phyloP scores from a whole-genome alignment of 1,140 invertebrate species.

The Hypsibius dujardini region DNA sequence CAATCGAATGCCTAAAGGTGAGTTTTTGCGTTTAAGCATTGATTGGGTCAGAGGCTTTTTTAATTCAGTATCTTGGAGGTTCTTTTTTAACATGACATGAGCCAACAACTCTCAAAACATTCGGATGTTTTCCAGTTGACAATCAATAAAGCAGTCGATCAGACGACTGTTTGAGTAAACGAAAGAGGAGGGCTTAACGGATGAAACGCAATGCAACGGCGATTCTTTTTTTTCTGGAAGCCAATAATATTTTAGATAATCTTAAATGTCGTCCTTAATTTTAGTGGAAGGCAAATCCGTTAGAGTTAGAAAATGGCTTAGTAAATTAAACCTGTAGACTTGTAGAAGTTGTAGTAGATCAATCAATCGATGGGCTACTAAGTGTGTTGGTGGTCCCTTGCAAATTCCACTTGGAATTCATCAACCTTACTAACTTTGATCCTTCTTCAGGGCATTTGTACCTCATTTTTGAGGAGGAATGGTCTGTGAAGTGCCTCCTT shows the following conservation, averaged over 20 bases:
- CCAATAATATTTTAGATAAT: neutral
- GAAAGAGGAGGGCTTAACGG: neutral
- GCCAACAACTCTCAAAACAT: slow-evolving; percentile 11
- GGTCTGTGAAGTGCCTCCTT: slow-evolving; percentile 61
- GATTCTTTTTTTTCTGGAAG: too few species aligned
- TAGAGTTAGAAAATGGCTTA: slow-evolving; percentile 9
- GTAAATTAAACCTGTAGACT: neutral
- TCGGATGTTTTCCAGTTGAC: neutral
- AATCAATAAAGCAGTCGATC: neutral
- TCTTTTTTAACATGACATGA: slow-evolving; percentile 18
- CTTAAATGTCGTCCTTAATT: neutral
- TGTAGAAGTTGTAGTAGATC: neutral
- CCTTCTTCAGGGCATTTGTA: slow-evolving; percentile 53
- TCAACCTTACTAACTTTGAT: neutral
- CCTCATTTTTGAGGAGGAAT: slow-evolving; percentile 80
- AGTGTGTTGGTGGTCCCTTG: neutral
- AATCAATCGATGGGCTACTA: neutral
- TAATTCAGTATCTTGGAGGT: neutral
- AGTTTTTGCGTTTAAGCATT: neutral
- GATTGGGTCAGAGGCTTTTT: too few species aligned
- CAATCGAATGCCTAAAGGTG: slow-evolving; percentile 44
- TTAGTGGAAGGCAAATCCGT: neutral
- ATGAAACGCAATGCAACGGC: neutral
- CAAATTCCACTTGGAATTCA: neutral
- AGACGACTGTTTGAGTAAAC: neutral